Percentiles rank a stretch among this genome's conserved stretches.
phyloP scores from a whole-genome alignment of 2,888 invertebrate genomes.

The Didymodactylos carnosus region DNA sequence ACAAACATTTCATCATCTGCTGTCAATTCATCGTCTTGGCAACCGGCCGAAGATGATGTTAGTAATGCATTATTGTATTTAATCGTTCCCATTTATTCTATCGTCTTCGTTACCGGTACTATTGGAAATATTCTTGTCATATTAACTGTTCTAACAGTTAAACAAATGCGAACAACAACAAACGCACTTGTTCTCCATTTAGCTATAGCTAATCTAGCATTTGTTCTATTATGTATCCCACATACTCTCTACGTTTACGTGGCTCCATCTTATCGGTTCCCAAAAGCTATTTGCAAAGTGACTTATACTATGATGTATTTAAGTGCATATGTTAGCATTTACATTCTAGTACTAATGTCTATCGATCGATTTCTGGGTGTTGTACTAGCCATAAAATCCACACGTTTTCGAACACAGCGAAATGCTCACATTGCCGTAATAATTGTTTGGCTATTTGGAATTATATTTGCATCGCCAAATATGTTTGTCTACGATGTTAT shows the following conservation, averaged over 20 bases:
- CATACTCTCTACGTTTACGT: constrained; percentile 78
- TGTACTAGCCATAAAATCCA: constrained; percentile 70
- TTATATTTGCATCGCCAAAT: constrained; percentile 26
- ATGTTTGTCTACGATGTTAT: constrained; percentile 22
- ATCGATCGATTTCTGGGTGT: constrained; percentile 72
- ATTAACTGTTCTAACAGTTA: constrained; percentile 63
- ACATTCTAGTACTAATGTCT: constrained; percentile 78
- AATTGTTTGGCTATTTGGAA: constrained; percentile 58
- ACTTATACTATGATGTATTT: constrained; percentile 76
- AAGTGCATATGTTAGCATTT: constrained; percentile 75
- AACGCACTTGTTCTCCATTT: constrained; percentile 73
- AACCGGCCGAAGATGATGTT: neutral
- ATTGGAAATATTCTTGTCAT: constrained; percentile 72
- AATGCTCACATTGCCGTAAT: constrained; percentile 60
- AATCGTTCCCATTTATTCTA: neutral
- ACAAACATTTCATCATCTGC: too few relatives aligned
- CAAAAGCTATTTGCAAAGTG: constrained; percentile 66
- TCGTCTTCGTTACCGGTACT: constrained; percentile 44
- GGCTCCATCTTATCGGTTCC: constrained; percentile 64
- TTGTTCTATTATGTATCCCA: constrained; percentile 77
- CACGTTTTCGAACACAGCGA: constrained; percentile 57
- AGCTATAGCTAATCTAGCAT: constrained; percentile 68
- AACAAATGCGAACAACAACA: constrained; percentile 67
- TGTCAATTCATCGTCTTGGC: too few relatives aligned
- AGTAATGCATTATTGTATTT: neutral